Conservation (phyloP, 2,888 invertebrate species). For the Hydriomena furcata region DNA sequence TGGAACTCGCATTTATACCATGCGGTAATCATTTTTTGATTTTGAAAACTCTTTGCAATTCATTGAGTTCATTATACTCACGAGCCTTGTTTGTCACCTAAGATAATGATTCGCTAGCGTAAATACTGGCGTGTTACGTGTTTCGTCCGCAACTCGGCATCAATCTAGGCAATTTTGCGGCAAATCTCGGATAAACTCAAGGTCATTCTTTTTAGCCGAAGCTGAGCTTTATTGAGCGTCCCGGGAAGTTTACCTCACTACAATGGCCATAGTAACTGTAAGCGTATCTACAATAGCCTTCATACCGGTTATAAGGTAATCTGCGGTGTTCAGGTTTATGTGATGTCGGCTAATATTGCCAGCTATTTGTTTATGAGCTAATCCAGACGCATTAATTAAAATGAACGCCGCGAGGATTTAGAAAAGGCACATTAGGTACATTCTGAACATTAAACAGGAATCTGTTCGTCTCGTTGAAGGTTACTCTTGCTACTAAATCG, state of each 20-base stretch:
- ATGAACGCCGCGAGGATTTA: neutral
- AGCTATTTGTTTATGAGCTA: neutral
- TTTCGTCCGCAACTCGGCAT: constrained; percentile 6
- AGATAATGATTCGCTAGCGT: no score
- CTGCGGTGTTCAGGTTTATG: neutral
- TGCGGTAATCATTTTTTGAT: neutral
- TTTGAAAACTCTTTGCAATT: no score
- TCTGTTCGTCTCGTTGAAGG: no score
- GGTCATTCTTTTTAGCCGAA: constrained; percentile 9
- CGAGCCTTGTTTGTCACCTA: no score
- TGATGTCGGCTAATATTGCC: constrained; percentile 2
- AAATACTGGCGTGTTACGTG: neutral
- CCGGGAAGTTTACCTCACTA: constrained; percentile 9
- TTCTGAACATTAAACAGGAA: neutral
- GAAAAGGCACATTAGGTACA: no score
- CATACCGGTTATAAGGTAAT: neutral
- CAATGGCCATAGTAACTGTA: neutral
- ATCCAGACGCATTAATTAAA: neutral
- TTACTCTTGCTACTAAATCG: no score
- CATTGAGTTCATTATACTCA: no score
- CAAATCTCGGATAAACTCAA: constrained; percentile 10
- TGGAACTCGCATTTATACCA: neutral
- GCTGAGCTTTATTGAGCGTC: constrained; percentile 22
- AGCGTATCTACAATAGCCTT: constrained; percentile 1
- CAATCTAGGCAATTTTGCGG: constrained; percentile 9